These are phyloP conservation scores for Epinotia nisella DNA, from an alignment of 2,888 invertebrate genomes.

Conservation along the genomic window DNA sequence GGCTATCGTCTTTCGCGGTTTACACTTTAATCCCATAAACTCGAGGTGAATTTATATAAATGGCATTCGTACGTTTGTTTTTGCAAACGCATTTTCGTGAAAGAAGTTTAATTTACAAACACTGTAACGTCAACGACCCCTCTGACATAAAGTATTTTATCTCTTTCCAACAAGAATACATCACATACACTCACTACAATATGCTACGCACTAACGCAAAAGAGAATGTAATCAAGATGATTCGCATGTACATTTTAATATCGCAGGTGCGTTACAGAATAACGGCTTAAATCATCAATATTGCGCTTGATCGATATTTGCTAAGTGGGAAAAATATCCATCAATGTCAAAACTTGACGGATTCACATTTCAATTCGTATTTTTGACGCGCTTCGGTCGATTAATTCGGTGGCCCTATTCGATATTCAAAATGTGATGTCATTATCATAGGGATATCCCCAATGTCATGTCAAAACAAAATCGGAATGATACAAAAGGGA, in stretches of 20 bases:
- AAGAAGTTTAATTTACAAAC: neutral
- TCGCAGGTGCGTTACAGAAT: too few species aligned
- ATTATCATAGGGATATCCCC: too few species aligned
- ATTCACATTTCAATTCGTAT: neutral
- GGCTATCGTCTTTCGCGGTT: conserved; percentile 20
- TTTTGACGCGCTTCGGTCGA: neutral
- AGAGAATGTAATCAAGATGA: neutral
- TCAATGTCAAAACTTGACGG: neutral
- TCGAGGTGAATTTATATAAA: neutral
- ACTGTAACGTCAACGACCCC: neutral
- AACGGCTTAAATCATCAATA: neutral
- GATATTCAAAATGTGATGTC: neutral
- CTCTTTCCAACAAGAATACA: neutral
- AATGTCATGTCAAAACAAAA: too few species aligned
- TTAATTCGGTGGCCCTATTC: neutral
- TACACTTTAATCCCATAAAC: conserved; percentile 3
- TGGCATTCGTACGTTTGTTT: conserved; percentile 1
- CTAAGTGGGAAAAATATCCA: neutral
- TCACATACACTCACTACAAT: too few species aligned
- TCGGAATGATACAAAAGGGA: too few species aligned
- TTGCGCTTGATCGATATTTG: neutral
- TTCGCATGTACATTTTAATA: too few species aligned
- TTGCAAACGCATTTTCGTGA: neutral
- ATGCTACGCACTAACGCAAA: neutral
- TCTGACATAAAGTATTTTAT: neutral